Base-by-base conservation (phyloP, 2,797 vertebrate genomes). In the Carcharodon carcharias region DNA sequence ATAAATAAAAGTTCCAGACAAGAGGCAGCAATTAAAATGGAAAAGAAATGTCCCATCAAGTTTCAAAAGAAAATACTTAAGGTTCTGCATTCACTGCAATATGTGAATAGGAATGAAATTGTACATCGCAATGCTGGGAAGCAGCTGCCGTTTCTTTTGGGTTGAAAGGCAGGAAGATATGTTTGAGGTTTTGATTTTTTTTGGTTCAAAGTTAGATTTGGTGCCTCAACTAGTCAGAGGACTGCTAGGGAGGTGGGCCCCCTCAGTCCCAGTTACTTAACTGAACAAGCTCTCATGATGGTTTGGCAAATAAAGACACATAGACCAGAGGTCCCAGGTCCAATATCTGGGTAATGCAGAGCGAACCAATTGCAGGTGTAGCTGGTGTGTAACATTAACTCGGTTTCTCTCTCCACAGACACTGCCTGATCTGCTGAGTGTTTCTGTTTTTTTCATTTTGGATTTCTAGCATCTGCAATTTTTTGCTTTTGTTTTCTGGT, bases 1-100 rank as follows among this genome's bases (percentile, higher is more conserved):
- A 95, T 95, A 95, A 95, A 95, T 95, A 95, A 95, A 71, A 73
- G 69, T 58, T 95, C 26, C 56, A 50, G 58, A 63, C 58, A 73
- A 54, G 69, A 56, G 35, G 94, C 69, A 56, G 94, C 94, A 95
- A 95, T 73, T 95, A 45, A 77, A 35, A 56, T 31, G 63, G 50
- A 73, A 95, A 28, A 69, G 71, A 95, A 69, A 61, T 63, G 28
- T 28, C 45, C 65, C 94, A 69, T 73, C 40, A 54, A 69, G 45
- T 73, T 95, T 56, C 67, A 56, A 95, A 56, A 77, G 67, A 54
- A 95, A 71, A 73, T 85, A 85, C 40, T 85, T 8, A 6, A 77
- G 16, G 91, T 61, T 91, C 54, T 61, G 88, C 31, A 63, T 18
- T 61, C 1, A n/a, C 12, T 16, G 58, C 88, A 91, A 35, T 63